A percentile compares a stretch with the other conserved stretches of the same genome.
phyloP scores from a whole-genome alignment of 2,797 vertebrate species.

The Sphenodon punctatus region DNA sequence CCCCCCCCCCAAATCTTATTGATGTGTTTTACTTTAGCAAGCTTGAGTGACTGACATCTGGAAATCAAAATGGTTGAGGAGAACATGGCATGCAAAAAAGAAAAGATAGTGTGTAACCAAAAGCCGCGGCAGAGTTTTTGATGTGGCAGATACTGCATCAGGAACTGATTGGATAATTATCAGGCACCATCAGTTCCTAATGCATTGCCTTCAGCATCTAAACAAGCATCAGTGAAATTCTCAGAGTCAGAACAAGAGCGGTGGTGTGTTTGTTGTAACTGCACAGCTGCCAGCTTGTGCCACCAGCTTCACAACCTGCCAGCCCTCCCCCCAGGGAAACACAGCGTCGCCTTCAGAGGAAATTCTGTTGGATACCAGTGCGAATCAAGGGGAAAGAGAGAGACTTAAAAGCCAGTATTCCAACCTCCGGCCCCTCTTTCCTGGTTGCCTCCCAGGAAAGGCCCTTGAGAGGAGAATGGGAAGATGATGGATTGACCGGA shows the following conservation, averaged over 20 bases:
- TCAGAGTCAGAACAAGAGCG: neutral
- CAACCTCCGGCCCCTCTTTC: too few relatives aligned
- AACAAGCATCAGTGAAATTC: conserved; percentile 72
- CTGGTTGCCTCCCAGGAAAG: too few relatives aligned
- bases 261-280: neutral
- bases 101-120: neutral
- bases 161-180: conserved; percentile 99
- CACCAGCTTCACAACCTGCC: neutral
- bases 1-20: neutral
- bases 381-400: neutral
- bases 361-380: neutral
- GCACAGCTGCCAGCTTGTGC: neutral
- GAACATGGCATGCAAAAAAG: neutral
- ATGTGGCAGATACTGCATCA: conserved; percentile 99
- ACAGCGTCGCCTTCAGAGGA: neutral
- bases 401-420: too few relatives aligned
- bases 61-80: neutral
- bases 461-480: too few relatives aligned
- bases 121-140: conserved; percentile 78
- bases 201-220: conserved; percentile 99
- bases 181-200: conserved; percentile 93
- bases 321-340: neutral
- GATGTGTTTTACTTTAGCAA: neutral
- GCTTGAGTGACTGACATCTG: neutral
- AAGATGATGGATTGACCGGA: too few relatives aligned